Percentiles rank a stretch among this genome's conserved stretches.
phyloP scores from a whole-genome alignment of 2,797 vertebrate species.

The Morus bassanus region DNA sequence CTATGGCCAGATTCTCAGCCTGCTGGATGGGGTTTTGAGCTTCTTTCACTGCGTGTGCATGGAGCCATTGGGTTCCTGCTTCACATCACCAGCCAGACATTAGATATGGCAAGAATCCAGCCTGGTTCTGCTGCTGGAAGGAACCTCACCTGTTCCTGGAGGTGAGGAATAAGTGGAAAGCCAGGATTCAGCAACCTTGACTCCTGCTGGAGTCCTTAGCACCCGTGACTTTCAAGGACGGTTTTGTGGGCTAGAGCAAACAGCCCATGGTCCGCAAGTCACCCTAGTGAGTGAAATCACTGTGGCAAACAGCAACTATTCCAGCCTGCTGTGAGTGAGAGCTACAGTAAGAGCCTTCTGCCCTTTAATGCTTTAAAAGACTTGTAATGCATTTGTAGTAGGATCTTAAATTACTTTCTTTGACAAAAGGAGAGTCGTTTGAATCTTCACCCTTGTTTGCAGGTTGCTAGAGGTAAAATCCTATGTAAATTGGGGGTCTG shows the following conservation, averaged over 20 bases:
- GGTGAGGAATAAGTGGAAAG: background rate
- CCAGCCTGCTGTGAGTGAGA: background rate
- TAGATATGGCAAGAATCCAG: background rate
- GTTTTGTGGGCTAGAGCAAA: background rate
- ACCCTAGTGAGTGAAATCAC: background rate
- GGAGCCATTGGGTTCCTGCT: background rate
- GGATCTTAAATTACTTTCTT: background rate
- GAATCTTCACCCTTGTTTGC: background rate
- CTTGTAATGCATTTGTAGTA: background rate
- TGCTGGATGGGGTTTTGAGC: background rate
- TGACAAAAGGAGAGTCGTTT: background rate
- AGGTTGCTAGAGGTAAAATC: background rate
- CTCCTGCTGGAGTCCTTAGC: background rate
- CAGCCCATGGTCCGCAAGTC: background rate
- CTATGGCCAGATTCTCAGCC: background rate
- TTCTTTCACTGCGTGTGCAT: rapidly evolving
- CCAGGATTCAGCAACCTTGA: background rate
- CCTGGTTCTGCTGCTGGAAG: background rate
- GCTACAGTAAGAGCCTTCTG: background rate
- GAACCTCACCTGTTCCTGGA: background rate
- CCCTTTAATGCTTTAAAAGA: background rate
- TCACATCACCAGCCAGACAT: background rate
- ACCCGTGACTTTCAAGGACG: rapidly evolving
- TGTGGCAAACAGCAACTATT: background rate
- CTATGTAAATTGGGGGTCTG: background rate